Evolutionary conservation across 2,888 invertebrate species (phyloP).

Genomic region (Amiota communis): DNA sequence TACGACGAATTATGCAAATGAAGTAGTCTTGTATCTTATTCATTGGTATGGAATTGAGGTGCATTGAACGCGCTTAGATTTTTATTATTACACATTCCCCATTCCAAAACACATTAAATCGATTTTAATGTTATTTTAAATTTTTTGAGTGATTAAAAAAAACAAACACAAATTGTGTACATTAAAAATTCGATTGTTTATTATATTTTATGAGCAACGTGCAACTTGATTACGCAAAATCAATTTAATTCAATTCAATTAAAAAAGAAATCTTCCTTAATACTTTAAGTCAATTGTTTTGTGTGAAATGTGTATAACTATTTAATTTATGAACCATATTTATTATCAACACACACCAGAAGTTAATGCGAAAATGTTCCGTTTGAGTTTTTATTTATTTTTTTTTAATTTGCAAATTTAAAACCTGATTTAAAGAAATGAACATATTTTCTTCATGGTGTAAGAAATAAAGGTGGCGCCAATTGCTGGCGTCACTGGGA

Average conservation of each 20-base stretch:
- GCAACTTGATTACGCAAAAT: not conserved
- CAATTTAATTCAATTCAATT: not conserved
- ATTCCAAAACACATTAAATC: not conserved
- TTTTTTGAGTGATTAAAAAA: not conserved
- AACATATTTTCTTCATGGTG: too few relatives aligned
- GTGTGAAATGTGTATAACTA: not conserved
- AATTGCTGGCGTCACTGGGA: too few relatives aligned
- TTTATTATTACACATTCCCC: not conserved
- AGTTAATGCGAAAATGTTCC: too few relatives aligned
- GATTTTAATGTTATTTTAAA: not conserved
- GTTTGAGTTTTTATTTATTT: too few relatives aligned
- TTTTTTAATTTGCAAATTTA: too few relatives aligned
- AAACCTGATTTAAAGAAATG: too few relatives aligned
- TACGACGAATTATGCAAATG: too few relatives aligned
- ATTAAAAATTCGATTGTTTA: constrained; percentile 3
- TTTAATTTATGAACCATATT: constrained; percentile 2
- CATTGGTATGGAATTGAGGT: too few relatives aligned
- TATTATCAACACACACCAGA: not conserved
- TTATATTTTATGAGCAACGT: not conserved
- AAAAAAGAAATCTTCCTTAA: not conserved
- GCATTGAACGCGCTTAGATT: too few relatives aligned
- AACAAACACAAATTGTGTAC: not conserved
- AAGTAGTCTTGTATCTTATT: too few relatives aligned
- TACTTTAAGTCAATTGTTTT: not conserved
- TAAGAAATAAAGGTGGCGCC: too few relatives aligned